Percentiles rank a stretch among this genome's conserved stretches.
phyloP scores from a whole-genome alignment of 1,140 invertebrate species.

The Heliothis subflexa region DNA sequence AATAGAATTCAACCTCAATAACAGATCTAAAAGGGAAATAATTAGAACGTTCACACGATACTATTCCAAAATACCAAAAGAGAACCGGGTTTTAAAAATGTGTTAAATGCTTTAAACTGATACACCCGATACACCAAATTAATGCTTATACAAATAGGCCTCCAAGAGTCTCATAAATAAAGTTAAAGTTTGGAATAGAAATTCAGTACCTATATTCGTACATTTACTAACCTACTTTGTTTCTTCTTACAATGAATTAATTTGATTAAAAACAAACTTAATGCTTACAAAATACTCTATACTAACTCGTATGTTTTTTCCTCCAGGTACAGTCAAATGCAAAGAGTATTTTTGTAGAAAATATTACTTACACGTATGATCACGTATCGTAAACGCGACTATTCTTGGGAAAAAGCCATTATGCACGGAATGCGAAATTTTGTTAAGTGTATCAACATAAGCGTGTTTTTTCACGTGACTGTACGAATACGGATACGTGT shows the following conservation, averaged over 20 bases:
- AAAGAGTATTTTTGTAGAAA: too few relatives aligned
- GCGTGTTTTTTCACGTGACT: too few relatives aligned
- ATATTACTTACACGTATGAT: too few relatives aligned
- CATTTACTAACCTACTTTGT: too few relatives aligned
- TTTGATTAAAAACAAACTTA: constrained; percentile 17
- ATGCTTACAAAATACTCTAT: not conserved
- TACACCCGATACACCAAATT: not conserved
- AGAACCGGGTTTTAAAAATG: not conserved
- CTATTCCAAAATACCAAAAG: not conserved
- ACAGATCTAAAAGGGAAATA: not conserved
- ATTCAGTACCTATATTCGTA: too few relatives aligned
- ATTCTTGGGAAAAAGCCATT: too few relatives aligned
- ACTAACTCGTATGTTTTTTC: not conserved
- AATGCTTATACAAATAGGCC: not conserved
- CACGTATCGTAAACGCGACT: too few relatives aligned
- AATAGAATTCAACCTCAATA: not conserved
- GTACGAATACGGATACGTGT: too few relatives aligned
- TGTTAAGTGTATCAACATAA: too few relatives aligned
- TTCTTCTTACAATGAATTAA: not conserved
- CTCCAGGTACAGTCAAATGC: too few relatives aligned
- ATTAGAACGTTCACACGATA: constrained; percentile 9
- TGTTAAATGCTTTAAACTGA: not conserved
- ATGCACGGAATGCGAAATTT: too few relatives aligned
- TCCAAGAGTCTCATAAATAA: not conserved
- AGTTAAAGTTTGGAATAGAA: too few relatives aligned